Conservation (phyloP, 2,888 invertebrate species). For the Sarcophaga subvicina region DNA sequence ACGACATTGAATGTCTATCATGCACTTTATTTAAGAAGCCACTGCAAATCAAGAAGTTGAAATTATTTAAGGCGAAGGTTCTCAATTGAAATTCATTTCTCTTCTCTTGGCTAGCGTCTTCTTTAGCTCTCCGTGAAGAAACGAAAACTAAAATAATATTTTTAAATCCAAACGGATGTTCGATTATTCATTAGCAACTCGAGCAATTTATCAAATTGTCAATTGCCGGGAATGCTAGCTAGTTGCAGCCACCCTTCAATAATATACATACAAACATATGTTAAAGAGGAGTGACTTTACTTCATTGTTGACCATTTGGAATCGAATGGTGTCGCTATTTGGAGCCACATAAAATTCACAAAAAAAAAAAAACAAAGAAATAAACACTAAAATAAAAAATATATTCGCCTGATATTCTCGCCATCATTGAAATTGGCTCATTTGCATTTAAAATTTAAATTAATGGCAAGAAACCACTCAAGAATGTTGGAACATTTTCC, state of each 20-base stretch:
- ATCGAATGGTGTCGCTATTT: slow-evolving; percentile 5
- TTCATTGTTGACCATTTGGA: slow-evolving; percentile 55
- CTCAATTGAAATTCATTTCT: neutral
- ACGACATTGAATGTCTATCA: slow-evolving; percentile 70
- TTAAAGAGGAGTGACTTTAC: slow-evolving; percentile 22
- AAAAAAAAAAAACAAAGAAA: neutral
- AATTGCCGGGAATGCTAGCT: slow-evolving; percentile 73
- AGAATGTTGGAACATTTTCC: slow-evolving; percentile 73
- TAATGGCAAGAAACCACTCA: slow-evolving; percentile 77
- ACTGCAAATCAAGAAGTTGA: slow-evolving; percentile 20
- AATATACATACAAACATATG: neutral
- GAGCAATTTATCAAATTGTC: slow-evolving; percentile 76
- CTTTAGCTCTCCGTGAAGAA: neutral
- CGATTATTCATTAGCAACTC: slow-evolving; percentile 30
- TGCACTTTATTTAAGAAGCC: slow-evolving; percentile 71
- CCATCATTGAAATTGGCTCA: slow-evolving; percentile 77
- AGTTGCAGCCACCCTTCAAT: slow-evolving; percentile 38
- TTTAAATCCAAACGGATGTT: slow-evolving; percentile 41
- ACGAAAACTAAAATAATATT: neutral
- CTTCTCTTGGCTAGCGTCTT: neutral
- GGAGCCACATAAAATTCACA: neutral
- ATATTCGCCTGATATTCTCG: slow-evolving; percentile 70
- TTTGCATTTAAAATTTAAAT: slow-evolving; percentile 80
- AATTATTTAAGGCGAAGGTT: slow-evolving; percentile 18
- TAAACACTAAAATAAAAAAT: neutral